Conservation (phyloP, 2,113 vertebrate genomes). For the Archocentrus centrarchus region DNA sequence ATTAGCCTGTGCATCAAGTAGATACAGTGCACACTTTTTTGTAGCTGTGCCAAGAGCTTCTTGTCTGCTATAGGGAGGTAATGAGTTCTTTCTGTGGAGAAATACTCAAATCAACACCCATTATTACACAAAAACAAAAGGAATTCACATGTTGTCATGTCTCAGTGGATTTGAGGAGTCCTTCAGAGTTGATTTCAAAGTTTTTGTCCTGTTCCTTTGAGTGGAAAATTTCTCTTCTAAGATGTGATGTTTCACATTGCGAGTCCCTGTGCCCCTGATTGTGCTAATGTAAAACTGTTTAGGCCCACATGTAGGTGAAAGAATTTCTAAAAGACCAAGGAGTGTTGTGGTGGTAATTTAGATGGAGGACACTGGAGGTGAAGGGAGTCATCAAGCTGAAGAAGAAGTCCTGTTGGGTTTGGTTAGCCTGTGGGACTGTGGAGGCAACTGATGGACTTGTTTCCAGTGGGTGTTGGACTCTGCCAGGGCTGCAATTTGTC, state of each 20-base stretch:
- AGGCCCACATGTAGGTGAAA: slow-evolving; percentile 22
- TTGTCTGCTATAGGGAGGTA: slow-evolving; percentile 66
- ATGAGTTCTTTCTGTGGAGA: slow-evolving; percentile 54
- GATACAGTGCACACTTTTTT: slow-evolving; percentile 60
- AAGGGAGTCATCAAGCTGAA: too few species aligned
- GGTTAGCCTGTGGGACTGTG: too few species aligned
- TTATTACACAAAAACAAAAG: slow-evolving; percentile 63
- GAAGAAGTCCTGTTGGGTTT: too few species aligned
- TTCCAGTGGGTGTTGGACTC: too few species aligned
- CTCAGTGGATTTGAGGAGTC: slow-evolving; percentile 42
- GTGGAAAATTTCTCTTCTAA: slow-evolving; percentile 23
- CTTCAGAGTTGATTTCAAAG: slow-evolving; percentile 48
- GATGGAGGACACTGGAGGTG: too few species aligned
- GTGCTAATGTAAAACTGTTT: slow-evolving; percentile 33
- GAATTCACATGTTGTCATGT: slow-evolving; percentile 52
- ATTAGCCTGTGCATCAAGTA: slow-evolving; percentile 66
- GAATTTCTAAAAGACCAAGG: slow-evolving; percentile 29
- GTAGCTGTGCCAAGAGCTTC: slow-evolving; percentile 50
- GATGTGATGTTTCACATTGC: slow-evolving; percentile 3
- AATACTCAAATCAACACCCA: slow-evolving; percentile 34
- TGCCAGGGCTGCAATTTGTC: too few species aligned
- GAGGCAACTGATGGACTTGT: too few species aligned
- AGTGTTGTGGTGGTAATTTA: too few species aligned
- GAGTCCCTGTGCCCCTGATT: slow-evolving; percentile 36
- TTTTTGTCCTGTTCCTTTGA: slow-evolving; percentile 11